phyloP scores from a whole-genome alignment of 2,888 invertebrate species.

The Tipula confusa region DNA sequence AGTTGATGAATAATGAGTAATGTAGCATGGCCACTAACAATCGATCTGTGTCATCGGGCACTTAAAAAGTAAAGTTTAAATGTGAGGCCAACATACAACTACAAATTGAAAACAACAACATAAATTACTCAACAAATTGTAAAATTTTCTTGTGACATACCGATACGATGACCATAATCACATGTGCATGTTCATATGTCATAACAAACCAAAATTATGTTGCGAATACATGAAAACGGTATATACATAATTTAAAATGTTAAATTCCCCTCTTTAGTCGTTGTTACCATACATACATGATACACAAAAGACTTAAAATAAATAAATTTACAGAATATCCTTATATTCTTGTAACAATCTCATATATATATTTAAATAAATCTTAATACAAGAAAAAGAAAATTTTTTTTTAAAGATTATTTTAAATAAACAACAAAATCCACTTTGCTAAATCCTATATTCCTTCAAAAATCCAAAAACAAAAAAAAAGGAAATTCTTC shows the following conservation, averaged over 20 bases:
- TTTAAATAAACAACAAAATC: conserved; percentile 25
- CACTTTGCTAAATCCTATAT: conserved; percentile 12
- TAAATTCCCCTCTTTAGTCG: background rate
- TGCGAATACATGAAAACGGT: background rate
- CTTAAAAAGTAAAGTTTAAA: no score
- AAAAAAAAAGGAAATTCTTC: conserved; percentile 15
- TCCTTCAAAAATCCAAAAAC: background rate
- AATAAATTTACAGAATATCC: background rate
- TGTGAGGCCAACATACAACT: no score
- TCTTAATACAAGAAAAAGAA: background rate
- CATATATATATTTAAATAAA: conserved; percentile 8
- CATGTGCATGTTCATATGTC: no score
- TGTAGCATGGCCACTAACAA: no score
- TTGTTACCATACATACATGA: background rate
- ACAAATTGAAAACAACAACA: no score
- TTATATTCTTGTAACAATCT: background rate
- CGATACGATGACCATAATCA: no score
- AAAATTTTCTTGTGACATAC: no score
- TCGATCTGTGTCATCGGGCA: no score
- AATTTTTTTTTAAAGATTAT: background rate
- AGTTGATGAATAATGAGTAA: no score
- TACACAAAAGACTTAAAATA: background rate
- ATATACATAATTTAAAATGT: background rate
- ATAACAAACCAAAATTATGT: background rate
- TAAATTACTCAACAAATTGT: no score